Conservation (phyloP, 2,888 invertebrate genomes). For the Unio delphinus region DNA sequence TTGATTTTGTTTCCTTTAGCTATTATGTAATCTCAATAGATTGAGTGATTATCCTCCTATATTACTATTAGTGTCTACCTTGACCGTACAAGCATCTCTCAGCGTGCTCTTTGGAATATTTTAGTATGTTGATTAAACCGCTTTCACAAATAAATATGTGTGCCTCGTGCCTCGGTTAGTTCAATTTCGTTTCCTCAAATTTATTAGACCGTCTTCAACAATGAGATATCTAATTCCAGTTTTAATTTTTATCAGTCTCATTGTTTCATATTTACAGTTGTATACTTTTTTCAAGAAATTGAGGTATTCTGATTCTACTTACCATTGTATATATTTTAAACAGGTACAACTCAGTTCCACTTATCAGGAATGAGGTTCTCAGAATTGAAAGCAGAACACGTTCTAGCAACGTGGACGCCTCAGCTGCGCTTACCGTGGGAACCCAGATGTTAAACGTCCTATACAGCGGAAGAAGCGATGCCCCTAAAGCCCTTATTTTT, state of each 20-base stretch:
- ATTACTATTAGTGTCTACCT: too few relatives aligned
- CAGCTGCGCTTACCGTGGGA: conserved; percentile 26
- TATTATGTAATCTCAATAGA: neutral
- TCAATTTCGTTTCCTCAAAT: too few relatives aligned
- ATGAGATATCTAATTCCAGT: too few relatives aligned
- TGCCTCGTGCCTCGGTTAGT: too few relatives aligned
- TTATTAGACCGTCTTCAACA: too few relatives aligned
- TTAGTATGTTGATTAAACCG: too few relatives aligned
- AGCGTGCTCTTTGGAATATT: too few relatives aligned
- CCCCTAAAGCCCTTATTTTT: conserved; percentile 50
- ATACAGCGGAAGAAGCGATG: conserved; percentile 38
- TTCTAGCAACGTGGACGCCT: conserved; percentile 22
- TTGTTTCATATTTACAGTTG: too few relatives aligned
- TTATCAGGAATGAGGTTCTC: conserved; percentile 26
- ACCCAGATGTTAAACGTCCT: conserved; percentile 31
- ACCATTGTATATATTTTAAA: neutral
- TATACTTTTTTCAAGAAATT: neutral
- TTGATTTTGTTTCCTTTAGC: neutral
- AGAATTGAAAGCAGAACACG: conserved; percentile 10
- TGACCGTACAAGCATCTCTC: too few relatives aligned
- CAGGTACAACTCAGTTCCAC: conserved; percentile 20
- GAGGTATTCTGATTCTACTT: neutral
- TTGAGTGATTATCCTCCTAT: too few relatives aligned
- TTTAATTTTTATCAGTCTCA: too few relatives aligned
- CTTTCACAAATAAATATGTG: too few relatives aligned